Conservation (phyloP, 2,113 vertebrate genomes). For the Calyptomena viridis region DNA sequence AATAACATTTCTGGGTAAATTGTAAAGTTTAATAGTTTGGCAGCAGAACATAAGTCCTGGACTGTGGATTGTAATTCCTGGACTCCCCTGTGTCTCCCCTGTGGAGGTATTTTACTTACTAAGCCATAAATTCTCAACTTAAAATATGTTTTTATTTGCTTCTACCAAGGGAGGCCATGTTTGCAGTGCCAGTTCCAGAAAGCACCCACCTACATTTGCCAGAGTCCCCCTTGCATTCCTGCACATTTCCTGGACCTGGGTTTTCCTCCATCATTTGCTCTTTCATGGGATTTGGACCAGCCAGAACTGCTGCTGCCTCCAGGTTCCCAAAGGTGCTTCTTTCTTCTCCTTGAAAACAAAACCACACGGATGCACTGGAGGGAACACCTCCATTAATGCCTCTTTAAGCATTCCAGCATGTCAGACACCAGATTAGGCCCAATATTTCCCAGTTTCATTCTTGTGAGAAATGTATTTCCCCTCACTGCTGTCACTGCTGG, state of each 20-base stretch:
- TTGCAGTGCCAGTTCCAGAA: not conserved
- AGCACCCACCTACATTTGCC: not conserved
- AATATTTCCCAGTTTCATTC: not conserved
- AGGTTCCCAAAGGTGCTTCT: rapidly evolving
- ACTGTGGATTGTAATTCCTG: not conserved
- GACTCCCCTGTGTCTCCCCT: not conserved
- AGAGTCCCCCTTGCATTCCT: not conserved
- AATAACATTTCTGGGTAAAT: not conserved
- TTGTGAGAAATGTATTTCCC: not conserved
- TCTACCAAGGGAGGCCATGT: rapidly evolving
- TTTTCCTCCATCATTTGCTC: not conserved
- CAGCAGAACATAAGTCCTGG: not conserved
- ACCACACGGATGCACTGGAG: rapidly evolving
- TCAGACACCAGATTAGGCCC: rapidly evolving
- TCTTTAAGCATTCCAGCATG: rapidly evolving
- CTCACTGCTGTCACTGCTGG: rapidly evolving
- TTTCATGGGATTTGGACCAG: not conserved
- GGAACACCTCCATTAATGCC: not conserved
- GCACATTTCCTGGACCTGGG: rapidly evolving
- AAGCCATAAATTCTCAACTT: not conserved
- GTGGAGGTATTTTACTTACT: rapidly evolving
- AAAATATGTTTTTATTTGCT: not conserved
- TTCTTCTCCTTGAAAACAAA: not conserved
- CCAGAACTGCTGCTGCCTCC: rapidly evolving
- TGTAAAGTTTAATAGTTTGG: not conserved